phyloP scores from a whole-genome alignment of 2,797 vertebrate species.

The Semotilus atromaculatus region DNA sequence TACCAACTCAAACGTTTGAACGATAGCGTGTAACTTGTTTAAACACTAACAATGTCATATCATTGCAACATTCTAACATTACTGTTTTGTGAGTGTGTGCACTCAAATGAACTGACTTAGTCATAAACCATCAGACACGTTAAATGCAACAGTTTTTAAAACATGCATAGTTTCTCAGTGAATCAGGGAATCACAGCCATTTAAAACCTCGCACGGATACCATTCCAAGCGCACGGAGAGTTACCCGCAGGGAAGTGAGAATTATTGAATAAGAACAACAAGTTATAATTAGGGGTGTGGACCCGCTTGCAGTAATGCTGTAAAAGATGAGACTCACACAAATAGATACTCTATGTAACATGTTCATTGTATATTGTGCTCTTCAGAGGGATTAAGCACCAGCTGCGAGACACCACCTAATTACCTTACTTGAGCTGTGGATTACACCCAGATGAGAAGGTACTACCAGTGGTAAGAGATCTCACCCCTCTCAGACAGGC shows the following conservation, averaged over 20 bases:
- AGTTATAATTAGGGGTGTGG: conserved; percentile 48
- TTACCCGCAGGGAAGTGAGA: conserved; percentile 40
- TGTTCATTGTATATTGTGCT: conserved; percentile 33
- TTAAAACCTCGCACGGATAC: conserved; percentile 20
- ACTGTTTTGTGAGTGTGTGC: background rate
- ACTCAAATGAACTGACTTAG: conserved; percentile 3
- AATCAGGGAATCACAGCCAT: conserved; percentile 41
- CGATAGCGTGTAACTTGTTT: background rate
- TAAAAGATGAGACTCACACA: conserved; percentile 36
- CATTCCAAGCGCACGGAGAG: conserved; percentile 34
- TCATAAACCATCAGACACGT: conserved; percentile 1
- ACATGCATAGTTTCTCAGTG: conserved; percentile 24
- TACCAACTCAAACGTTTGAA: background rate
- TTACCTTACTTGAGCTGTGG: conserved; percentile 58
- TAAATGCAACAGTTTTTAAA: conserved; percentile 31
- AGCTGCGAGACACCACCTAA: conserved; percentile 64
- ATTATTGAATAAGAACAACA: conserved; percentile 57
- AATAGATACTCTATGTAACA: conserved; percentile 14
- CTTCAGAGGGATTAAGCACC: conserved; percentile 43
- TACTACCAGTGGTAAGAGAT: conserved; percentile 54
- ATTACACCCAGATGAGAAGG: conserved; percentile 60
- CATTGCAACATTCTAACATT: background rate
- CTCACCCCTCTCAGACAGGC: conserved; percentile 65
- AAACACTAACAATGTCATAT: background rate
- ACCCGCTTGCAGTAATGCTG: conserved; percentile 36